Percentiles rank a stretch among this genome's conserved stretches.
Evolutionary conservation across 2,888 invertebrate species (phyloP).

Genomic region (Hyppa rectilinea): DNA sequence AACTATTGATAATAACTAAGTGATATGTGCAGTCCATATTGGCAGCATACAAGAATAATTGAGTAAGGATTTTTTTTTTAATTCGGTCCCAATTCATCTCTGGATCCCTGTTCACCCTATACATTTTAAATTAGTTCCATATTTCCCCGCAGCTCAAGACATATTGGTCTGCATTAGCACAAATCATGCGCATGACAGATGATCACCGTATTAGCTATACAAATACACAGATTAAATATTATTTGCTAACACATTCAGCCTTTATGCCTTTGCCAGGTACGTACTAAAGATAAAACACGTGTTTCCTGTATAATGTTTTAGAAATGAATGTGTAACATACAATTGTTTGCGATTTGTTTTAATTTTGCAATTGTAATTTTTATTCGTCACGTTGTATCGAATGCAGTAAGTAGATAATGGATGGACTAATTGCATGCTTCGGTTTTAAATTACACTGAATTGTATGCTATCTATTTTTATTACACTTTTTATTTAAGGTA

Average conservation of each 20-base stretch:
- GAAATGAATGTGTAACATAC: conserved; percentile 43
- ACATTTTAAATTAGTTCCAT: neutral
- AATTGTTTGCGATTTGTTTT: conserved; percentile 25
- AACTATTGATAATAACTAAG: neutral
- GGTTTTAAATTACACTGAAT: conserved; percentile 7
- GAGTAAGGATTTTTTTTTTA: no score
- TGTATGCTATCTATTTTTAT: neutral
- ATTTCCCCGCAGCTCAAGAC: conserved; percentile 2
- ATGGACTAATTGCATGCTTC: conserved; percentile 9
- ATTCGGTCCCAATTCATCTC: neutral
- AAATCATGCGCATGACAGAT: conserved; percentile 64
- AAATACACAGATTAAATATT: conserved; percentile 57
- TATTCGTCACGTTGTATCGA: conserved; percentile 32
- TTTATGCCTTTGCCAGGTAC: conserved; percentile 52
- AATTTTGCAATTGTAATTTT: conserved; percentile 51
- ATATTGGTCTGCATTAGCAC: conserved; percentile 20
- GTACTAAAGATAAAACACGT: conserved; percentile 51
- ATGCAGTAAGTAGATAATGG: conserved; percentile 23
- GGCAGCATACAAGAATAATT: neutral
- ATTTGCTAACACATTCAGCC: conserved; percentile 52
- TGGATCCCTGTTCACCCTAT: neutral
- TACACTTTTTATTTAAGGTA: neutral
- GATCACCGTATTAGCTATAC: conserved; percentile 50
- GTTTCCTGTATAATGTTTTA: conserved; percentile 54
- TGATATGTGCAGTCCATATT: neutral